phyloP scores from a whole-genome alignment of 2,113 vertebrate species.

The Odobenus rosmarus region DNA sequence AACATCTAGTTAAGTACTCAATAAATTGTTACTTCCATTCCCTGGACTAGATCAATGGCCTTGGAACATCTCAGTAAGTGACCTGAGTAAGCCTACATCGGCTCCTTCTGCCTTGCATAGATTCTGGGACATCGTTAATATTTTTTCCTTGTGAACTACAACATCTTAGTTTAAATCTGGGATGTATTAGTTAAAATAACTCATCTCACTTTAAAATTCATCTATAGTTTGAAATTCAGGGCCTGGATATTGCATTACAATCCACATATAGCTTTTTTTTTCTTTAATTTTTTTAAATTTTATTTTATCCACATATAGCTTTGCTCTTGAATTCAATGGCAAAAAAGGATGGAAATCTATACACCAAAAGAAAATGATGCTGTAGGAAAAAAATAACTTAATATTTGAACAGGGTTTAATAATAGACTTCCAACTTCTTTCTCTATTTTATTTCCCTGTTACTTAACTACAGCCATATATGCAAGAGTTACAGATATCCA shows the following conservation, averaged over 20 bases:
- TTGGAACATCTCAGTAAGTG: background rate
- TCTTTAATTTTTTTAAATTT: no score
- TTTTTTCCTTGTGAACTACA: background rate
- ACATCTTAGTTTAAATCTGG: slow-evolving; percentile 38
- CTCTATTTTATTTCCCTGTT: slow-evolving; percentile 37
- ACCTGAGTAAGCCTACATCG: background rate
- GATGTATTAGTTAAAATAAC: background rate
- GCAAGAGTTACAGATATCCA: background rate
- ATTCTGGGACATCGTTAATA: background rate
- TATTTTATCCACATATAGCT: background rate
- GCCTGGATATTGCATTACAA: slow-evolving; percentile 31
- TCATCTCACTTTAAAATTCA: slow-evolving; percentile 41
- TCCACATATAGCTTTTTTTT: background rate
- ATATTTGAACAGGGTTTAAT: slow-evolving; percentile 19
- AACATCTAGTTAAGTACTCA: background rate
- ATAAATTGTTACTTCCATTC: background rate
- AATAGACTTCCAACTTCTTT: slow-evolving; percentile 31
- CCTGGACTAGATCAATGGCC: background rate
- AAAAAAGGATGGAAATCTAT: background rate
- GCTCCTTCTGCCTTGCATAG: background rate
- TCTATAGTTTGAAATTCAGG: background rate
- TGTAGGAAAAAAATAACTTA: slow-evolving; percentile 29
- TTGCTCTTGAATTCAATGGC: slow-evolving; percentile 23
- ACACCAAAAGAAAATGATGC: background rate
- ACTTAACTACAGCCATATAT: background rate